Percentiles rank a stretch among this genome's conserved stretches.
Conservation (phyloP, 2,113 vertebrate species). For the Paramormyrops kingsleyae region DNA sequence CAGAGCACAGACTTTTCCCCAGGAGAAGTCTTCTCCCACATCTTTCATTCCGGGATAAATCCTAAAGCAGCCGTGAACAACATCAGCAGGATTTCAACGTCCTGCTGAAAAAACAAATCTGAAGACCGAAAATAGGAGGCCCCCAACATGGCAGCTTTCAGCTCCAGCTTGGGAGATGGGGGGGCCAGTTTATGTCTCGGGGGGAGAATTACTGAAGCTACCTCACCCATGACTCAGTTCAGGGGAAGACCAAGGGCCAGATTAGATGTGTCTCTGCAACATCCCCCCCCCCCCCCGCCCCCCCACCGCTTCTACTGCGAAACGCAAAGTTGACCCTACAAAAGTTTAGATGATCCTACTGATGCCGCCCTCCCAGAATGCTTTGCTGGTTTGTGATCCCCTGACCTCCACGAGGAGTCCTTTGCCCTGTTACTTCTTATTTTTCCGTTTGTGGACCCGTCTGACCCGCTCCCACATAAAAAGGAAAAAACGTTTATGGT, state of each 20-base stretch:
- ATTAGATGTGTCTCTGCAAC: not conserved
- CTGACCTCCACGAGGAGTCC: not conserved
- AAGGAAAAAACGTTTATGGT: not conserved
- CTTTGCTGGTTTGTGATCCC: not conserved
- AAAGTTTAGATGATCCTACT: conserved; percentile 6
- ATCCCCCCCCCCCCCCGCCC: too few relatives aligned
- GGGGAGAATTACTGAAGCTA: conserved; percentile 26
- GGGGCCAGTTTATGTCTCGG: conserved; percentile 27
- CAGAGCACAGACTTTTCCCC: not conserved
- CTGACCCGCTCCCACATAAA: not conserved
- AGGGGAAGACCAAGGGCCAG: not conserved
- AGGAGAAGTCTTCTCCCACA: conserved; percentile 17
- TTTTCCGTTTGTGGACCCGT: not conserved
- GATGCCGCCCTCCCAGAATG: not conserved
- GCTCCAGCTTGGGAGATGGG: conserved; percentile 5
- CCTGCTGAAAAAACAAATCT: conserved; percentile 38
- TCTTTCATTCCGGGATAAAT: conserved; percentile 35
- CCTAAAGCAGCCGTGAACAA: conserved; percentile 33
- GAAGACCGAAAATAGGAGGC: conserved; percentile 41
- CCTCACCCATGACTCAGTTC: not conserved
- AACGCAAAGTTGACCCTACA: not conserved
- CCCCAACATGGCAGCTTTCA: conserved; percentile 31
- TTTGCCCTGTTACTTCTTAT: not conserved
- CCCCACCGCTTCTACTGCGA: not conserved
- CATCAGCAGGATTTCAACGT: conserved; percentile 36